Evolutionary conservation across 1,140 invertebrate genomes (phyloP).

Genomic region (Ectropis grisescens): DNA sequence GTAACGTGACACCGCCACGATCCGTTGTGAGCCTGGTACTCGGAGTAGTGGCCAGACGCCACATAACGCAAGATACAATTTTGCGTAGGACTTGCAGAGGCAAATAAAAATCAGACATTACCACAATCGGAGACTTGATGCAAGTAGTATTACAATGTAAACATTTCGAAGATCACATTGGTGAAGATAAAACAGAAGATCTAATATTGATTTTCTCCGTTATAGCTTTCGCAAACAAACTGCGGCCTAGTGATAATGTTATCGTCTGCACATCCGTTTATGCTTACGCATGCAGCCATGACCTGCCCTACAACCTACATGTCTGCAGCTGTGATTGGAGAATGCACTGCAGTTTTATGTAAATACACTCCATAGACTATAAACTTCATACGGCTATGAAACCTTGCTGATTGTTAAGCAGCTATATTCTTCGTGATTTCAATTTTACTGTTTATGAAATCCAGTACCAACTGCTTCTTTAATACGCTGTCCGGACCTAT

Average conservation of each 20-base stretch:
- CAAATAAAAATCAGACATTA: no score
- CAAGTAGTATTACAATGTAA: no score
- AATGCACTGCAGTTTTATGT: constrained; percentile 27
- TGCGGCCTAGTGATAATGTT: constrained; percentile 45
- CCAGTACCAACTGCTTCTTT: no score
- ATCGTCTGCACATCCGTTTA: constrained; percentile 58
- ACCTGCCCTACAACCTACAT: constrained; percentile 48
- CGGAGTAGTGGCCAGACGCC: constrained; percentile 29
- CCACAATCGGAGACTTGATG: no score
- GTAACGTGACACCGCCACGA: constrained; percentile 65
- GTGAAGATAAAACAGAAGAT: constrained; percentile 5
- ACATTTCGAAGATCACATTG: no score
- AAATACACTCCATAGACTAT: constrained; percentile 11
- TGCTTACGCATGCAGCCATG: constrained; percentile 60
- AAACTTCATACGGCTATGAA: background rate
- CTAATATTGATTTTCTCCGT: constrained; percentile 12
- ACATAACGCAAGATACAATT: constrained; percentile 20
- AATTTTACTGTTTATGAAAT: no score
- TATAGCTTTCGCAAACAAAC: constrained; percentile 14
- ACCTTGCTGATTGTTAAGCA: no score
- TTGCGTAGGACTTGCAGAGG: constrained; percentile 16
- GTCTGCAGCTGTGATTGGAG: constrained; percentile 31
- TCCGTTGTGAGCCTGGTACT: constrained; percentile 59
- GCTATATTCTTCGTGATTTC: no score
- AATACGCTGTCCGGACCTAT: no score